Percentiles rank a stretch among this genome's conserved stretches.
These are phyloP conservation scores for Zoroaster sp. DNA, from an alignment of 53 echinoderm and acorn worm genomes.

Conservation along the genomic window DNA sequence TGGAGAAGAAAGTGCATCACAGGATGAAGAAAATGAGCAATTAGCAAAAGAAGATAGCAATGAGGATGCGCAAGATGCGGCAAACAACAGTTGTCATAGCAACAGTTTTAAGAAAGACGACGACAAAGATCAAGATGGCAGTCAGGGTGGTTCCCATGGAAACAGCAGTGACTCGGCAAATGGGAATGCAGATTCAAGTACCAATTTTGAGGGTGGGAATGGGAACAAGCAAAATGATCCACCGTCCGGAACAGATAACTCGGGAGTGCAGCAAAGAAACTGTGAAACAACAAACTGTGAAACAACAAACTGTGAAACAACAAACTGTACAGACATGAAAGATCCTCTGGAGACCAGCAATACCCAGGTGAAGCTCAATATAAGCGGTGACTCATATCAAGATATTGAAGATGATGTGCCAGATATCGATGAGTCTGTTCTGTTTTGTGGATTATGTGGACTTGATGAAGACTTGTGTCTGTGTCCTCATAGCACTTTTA, in stretches of 20 bases:
- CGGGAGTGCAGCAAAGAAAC: conserved; percentile 17
- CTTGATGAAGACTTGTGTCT: conserved; percentile 85
- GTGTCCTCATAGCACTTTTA: conserved; percentile 72
- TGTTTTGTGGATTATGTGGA: conserved; percentile 90
- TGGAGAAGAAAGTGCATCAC: background rate
- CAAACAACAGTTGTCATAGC: background rate
- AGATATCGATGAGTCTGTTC: conserved; percentile 78
- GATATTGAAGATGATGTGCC: conserved; percentile 74
- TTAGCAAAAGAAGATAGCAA: background rate
- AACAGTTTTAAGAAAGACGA: conserved; percentile 23
- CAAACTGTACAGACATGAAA: background rate
- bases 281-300: background rate
- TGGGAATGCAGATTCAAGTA: background rate
- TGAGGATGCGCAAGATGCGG: conserved; percentile 18
- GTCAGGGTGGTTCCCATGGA: conserved; percentile 42
- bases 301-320: background rate
- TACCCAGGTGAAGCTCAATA: background rate
- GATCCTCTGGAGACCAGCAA: background rate
- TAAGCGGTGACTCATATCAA: background rate
- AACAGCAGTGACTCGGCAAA: conserved; percentile 8
- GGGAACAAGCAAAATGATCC: conserved; percentile 13
- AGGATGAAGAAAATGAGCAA: conserved; percentile 13
- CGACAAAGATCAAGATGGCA: conserved; percentile 20
- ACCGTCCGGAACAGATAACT: conserved; percentile 8
- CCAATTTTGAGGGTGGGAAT: background rate